Percentiles rank a stretch among this genome's conserved stretches.
Conservation (phyloP, 2,797 vertebrate genomes). For the Serranus cabrilla region DNA sequence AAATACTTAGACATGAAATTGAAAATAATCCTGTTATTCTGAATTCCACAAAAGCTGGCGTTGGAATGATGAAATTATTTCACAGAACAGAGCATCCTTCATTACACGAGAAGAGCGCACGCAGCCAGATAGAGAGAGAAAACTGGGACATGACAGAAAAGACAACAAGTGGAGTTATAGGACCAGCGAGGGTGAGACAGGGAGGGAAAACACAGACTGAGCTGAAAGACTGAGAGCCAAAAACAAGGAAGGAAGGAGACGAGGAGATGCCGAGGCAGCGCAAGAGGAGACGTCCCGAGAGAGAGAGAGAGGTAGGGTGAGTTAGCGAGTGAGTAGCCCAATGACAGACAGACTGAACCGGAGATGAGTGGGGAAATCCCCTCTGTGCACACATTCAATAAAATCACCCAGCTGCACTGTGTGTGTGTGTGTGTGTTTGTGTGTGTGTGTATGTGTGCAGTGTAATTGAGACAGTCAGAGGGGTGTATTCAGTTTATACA, state of each 20-base stretch:
- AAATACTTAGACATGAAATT: conserved; percentile 13
- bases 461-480: conserved; percentile 75
- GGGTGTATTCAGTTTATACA: conserved; percentile 74
- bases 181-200: conserved; percentile 26
- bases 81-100: conserved; percentile 6
- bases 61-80: background rate
- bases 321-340: conserved; percentile 75
- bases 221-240: conserved; percentile 55
- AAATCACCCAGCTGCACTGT: conserved; percentile 82
- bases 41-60: conserved; percentile 1
- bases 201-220: conserved; percentile 43
- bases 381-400: conserved; percentile 80
- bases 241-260: conserved; percentile 74
- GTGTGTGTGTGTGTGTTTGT: conserved; percentile 42
- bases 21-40: background rate
- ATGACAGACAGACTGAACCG: conserved; percentile 79
- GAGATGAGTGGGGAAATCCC: conserved; percentile 85
- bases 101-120: conserved; percentile 1
- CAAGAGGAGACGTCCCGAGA: conserved; percentile 76
- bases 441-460: conserved; percentile 13
- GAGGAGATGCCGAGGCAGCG: conserved; percentile 73
- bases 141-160: conserved; percentile 24
- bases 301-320: conserved; percentile 70
- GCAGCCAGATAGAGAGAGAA: background rate
- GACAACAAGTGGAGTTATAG: conserved; percentile 19